phyloP scores from a whole-genome alignment of 2,113 vertebrate species.

The Vicugna pacos region DNA sequence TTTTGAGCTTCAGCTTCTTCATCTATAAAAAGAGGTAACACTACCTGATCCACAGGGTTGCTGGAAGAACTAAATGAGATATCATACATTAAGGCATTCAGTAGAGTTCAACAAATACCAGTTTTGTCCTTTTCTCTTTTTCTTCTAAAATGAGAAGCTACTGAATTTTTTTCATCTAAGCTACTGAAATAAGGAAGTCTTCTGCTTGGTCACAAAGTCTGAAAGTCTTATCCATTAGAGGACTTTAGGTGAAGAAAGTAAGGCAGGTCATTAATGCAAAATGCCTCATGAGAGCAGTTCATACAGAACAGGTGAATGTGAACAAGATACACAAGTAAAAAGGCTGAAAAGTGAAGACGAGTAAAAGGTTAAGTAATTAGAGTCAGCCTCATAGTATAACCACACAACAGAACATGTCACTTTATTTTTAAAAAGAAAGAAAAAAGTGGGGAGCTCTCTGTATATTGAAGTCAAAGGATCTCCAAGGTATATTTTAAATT shows the following conservation, averaged over 20 bases:
- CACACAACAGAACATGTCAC: not conserved
- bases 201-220: not conserved
- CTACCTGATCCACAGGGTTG: not conserved
- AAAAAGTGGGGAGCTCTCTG: not conserved
- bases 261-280: not conserved
- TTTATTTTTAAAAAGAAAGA: not conserved
- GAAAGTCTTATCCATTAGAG: constrained; percentile 23
- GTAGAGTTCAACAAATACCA: not conserved
- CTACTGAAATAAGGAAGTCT: constrained; percentile 6
- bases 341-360: not conserved
- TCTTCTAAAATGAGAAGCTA: not conserved
- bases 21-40: not conserved
- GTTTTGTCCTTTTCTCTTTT: constrained; percentile 13
- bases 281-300: not conserved
- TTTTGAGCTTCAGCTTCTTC: constrained; percentile 30
- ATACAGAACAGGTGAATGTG: not conserved
- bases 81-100: constrained; percentile 24
- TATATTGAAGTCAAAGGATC: constrained; percentile 27
- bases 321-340: constrained; percentile 8
- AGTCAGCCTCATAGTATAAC: constrained; percentile 7
- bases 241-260: not conserved
- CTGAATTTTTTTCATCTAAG: constrained; percentile 1
- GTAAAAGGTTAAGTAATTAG: constrained; percentile 48
- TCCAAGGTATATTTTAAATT: not conserved
- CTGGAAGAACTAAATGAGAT: constrained; percentile 43